Base-by-base conservation (phyloP, 2,113 vertebrate genomes). In the Symphodus melops region DNA sequence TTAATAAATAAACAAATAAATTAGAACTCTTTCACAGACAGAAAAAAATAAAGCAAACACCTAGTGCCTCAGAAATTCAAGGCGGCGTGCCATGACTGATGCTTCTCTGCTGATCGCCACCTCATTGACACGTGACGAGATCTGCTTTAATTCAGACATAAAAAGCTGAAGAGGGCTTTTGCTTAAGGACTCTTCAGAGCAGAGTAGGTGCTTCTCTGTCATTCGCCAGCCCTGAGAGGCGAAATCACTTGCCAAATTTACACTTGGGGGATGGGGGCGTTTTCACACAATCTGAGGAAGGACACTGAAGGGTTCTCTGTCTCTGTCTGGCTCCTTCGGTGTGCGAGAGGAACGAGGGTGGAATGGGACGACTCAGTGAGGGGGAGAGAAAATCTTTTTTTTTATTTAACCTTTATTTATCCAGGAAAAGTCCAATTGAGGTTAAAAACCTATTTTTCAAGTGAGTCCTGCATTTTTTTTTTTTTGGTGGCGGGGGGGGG, bases 181-280 rank as follows among this genome's bases (percentile, higher is more conserved):
- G 39, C 77, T 72, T 33, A 53, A 83, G 81, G 33, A 79, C 86
- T 42, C 77, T 89, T 71, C 64, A 84, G 23, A 70, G 54, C 61
- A 46, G 54, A 84, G 80, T 44, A 48, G 19, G 58, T 69, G 36
- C 76, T 68, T 70, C 5, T 25, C 58, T 39, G 76, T 61, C 12
- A 53, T 53, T 68, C 14, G 1, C n/a, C 60, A 42, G 68, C 66
- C 69, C 48, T 64, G 58, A 71, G 73, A 84, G 71, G 52, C 10
- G 13, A 49, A 63, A 70, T 68, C 54, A 39, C 19, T 69, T 85
- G 75, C 87, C 72, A 87, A 74, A 85, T 49, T 83, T 51, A 56
- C 9, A 17, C 49, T 41, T 19, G 33, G 42, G 33, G 39, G 41
- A 9, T 44, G 56, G 46, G 10, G 44, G 53, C 33, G 42, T 68